phyloP scores from a whole-genome alignment of 2,888 invertebrate genomes.

The Hymenopus coronatus region DNA sequence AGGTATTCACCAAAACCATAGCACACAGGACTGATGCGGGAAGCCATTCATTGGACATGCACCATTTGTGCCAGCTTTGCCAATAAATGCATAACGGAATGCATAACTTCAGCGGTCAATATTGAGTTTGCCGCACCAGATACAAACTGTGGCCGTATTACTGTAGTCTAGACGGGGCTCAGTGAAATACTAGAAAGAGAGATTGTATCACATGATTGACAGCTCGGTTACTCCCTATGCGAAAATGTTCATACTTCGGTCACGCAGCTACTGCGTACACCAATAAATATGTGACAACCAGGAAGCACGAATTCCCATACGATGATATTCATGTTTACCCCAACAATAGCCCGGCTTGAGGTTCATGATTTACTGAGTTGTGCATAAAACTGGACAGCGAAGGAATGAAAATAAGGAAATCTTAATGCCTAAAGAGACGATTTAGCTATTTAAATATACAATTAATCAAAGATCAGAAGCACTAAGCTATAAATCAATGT shows the following conservation, averaged over 20 bases:
- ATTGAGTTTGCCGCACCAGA: neutral
- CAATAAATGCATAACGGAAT: neutral
- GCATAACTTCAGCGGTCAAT: conserved; percentile 1
- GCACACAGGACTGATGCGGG: neutral
- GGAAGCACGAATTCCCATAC: neutral
- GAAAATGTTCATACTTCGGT: neutral
- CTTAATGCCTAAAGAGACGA: too few species aligned
- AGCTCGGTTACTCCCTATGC: neutral
- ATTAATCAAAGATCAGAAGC: too few species aligned
- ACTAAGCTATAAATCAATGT: too few species aligned
- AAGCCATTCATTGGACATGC: neutral
- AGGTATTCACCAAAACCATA: neutral
- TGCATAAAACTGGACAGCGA: too few species aligned
- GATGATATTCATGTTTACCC: neutral
- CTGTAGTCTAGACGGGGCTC: neutral
- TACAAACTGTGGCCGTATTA: neutral
- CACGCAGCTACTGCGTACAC: neutral
- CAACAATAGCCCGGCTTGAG: too few species aligned
- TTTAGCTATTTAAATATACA: too few species aligned
- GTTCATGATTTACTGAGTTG: too few species aligned
- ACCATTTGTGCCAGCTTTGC: conserved; percentile 4
- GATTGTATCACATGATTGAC: neutral
- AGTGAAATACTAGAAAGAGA: neutral
- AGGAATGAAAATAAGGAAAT: too few species aligned
- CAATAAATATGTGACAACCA: neutral